Evolutionary conservation across 2,113 vertebrate genomes (phyloP).

Genomic region (Phylloscopus whistleri): DNA sequence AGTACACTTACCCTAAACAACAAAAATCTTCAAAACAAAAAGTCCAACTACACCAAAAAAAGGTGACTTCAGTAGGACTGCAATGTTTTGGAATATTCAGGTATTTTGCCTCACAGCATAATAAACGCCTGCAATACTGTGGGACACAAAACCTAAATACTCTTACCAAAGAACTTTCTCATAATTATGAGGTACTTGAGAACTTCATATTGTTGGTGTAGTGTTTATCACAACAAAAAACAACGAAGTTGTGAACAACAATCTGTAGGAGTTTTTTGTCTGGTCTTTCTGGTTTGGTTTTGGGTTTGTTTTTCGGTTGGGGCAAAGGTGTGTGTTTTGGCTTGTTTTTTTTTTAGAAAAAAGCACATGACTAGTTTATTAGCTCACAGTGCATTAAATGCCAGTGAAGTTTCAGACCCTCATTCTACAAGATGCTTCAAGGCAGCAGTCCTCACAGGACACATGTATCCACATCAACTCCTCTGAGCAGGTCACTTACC

Average conservation of each 20-base stretch:
- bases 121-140: not conserved
- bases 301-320: not conserved
- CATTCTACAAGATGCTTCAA: not conserved
- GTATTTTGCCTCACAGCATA: not conserved
- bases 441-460: not conserved
- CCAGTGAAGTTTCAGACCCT: not conserved
- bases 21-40: not conserved
- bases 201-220: not conserved
- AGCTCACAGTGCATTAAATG: not conserved
- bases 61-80: not conserved
- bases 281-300: not conserved
- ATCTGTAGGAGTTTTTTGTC: not conserved
- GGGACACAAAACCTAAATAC: not conserved
- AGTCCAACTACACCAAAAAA: not conserved
- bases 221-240: not conserved
- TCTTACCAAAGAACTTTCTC: not conserved
- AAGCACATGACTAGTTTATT: not conserved
- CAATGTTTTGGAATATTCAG: not conserved
- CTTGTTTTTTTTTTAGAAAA: not conserved
- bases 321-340: fast-evolving
- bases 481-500: not conserved
- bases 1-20: not conserved
- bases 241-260: not conserved
- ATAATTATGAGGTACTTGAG: not conserved
- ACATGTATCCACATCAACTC: not conserved